Base-by-base conservation (phyloP, 2,113 vertebrate species). In the Lagopus leucura region DNA sequence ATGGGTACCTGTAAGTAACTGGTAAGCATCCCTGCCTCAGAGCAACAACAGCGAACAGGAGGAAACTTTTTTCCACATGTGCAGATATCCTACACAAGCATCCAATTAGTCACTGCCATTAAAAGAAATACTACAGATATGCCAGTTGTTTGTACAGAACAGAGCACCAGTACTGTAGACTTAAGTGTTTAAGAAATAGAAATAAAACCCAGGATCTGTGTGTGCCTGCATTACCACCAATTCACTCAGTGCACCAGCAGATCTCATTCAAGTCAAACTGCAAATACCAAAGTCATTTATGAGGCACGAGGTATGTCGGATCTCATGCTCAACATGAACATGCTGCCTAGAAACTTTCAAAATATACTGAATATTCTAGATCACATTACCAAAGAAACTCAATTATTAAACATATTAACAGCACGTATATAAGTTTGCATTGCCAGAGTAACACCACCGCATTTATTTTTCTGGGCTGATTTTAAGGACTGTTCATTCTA, bases 391-490 rank as follows among this genome's bases (percentile, higher is more conserved):
- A 81, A 75, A 63, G 88, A 90, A 90, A 52, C 6, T 58, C 78
- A 84, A 86, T 76, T 94, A 63, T 19, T 93, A 70, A 92, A 90
- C 55, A 7, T 52, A 84, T 91, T 88, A 91, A 78, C 28, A 81
- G 42, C 36, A 58, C 30, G 5, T 57, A 72, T 91, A 30, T 48
- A 88, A 86, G 21, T 78, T 66, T 79, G 63, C 25, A 70, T 92
- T 94, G 86, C 89, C 86, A 95, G 91, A 88, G 90, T 75, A 92
- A 92, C 91, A 69, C 65, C 27, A 89, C 83, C 32, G 54, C 86
- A 88, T 78, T 65, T 78, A 50, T 95, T 88, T 91, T 90, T 88
- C 75, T 75, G 47, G 76, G 43, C 57, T 83, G 42, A 76, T 91
- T 69, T 27, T 90, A 76, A 77, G 58, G 42, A 22, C 60, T 77